Base-by-base conservation (phyloP, 1,140 invertebrate species). In the Thaumetopoea pityocampa region DNA sequence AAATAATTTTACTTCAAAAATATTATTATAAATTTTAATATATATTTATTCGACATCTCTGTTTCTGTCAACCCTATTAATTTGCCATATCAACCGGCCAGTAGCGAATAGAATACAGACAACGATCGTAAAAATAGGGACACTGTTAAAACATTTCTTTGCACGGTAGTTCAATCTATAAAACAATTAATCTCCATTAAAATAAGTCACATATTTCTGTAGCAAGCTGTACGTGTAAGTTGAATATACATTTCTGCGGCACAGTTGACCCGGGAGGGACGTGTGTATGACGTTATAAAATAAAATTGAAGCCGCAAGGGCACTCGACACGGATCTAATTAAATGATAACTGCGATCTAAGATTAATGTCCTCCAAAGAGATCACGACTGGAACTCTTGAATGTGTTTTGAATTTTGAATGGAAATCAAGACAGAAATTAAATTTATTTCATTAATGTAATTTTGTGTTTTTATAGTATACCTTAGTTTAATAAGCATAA, bases 281-380 rank as follows among this genome's bases (percentile, higher is more conserved):
- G 79, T 83, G 79, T 83, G 77, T 83, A 83, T 83, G 79, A 83
- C 79, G 69, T 83, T 81, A 67, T 79, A 81, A 83, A 83, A 79
- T 79, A 81, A 80, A 83, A 83, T 80, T 79, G 79, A 83, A 80
- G 67, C 71, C 70, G 47, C 71, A 79, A 80, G 76, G 74, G 73
- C 70, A 65, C 67, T 56, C 72, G 41, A 67, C 63, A 61, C 61
- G 63, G 79, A 83, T 83, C 73, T 83, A 83, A 83, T 83, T 83
- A 83, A 80, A 83, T 80, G 79, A 83, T 83, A 80, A 80, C 61
- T 77, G 46, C 41, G 63, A 82, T 82, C 67, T 77, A 61, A 80
- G 79, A 83, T 82, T 76, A 79, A 82, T 80, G 71, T 68, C 46
- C 67, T 65, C 45, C 36, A 57, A 72, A 67, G 57, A 72, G 63